Evolutionary conservation across 2,113 vertebrate species (phyloP).

Genomic region (Lasiurus cinereus): DNA sequence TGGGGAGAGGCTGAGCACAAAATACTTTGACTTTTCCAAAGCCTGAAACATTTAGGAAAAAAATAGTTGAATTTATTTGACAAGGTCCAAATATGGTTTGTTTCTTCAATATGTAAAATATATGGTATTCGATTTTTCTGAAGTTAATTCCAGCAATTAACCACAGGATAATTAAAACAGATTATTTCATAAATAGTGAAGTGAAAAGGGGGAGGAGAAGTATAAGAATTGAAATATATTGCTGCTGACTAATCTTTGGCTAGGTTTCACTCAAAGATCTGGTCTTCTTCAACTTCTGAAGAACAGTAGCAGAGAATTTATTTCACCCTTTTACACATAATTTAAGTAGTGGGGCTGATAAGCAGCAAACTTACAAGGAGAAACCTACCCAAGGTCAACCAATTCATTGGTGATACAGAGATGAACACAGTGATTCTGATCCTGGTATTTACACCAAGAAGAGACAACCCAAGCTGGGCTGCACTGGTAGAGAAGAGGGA

Average conservation of each 20-base stretch:
- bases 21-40: constrained; percentile 53
- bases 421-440: neutral
- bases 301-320: neutral
- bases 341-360: neutral
- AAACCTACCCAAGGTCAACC: neutral
- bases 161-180: neutral
- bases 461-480: neutral
- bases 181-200: neutral
- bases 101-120: constrained; percentile 27
- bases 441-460: fast-evolving
- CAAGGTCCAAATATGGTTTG: constrained; percentile 34
- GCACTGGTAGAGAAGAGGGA: too few relatives aligned
- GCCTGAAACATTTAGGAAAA: constrained; percentile 53
- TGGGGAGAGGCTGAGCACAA: constrained; percentile 34
- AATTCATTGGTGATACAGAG: neutral
- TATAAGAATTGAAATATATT: neutral
- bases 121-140: constrained; percentile 27
- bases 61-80: constrained; percentile 44
- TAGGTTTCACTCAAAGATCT: neutral
- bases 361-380: neutral
- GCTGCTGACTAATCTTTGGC: constrained; percentile 8
- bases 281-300: constrained; percentile 12
- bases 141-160: constrained; percentile 48
- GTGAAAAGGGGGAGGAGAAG: neutral
- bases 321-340: neutral